phyloP scores from a whole-genome alignment of 2,113 vertebrate species.

The Myotis yumanensis region DNA sequence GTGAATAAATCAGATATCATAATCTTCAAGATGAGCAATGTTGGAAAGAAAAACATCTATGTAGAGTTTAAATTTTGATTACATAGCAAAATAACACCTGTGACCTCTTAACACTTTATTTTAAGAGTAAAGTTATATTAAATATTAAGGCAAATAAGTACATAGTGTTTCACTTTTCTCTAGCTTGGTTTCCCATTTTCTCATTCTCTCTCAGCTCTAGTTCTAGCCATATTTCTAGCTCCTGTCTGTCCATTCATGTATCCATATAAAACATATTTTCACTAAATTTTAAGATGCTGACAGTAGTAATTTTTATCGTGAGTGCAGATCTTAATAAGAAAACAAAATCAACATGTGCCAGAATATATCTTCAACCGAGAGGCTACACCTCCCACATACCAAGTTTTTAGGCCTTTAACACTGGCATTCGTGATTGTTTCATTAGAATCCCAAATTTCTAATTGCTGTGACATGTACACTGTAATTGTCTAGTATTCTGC shows the following conservation, averaged over 20 bases:
- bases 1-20: neutral
- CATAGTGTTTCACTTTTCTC: neutral
- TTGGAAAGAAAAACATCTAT: neutral
- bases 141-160: neutral
- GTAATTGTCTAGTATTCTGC: neutral
- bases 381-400: neutral
- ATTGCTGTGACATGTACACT: neutral
- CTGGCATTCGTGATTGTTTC: neutral
- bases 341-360: neutral
- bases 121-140: neutral
- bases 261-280: neutral
- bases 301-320: neutral
- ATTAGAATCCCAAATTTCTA: neutral
- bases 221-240: neutral
- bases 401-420: neutral
- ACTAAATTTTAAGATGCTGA: neutral
- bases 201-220: neutral
- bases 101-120: neutral
- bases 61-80: conserved; percentile 31
- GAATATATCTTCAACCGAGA: neutral
- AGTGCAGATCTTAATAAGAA: neutral
- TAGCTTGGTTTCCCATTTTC: neutral
- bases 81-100: neutral
- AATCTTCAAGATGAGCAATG: neutral
- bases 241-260: neutral